Conservation (phyloP, 2,113 vertebrate species). For the Tragelaphus scriptus region DNA sequence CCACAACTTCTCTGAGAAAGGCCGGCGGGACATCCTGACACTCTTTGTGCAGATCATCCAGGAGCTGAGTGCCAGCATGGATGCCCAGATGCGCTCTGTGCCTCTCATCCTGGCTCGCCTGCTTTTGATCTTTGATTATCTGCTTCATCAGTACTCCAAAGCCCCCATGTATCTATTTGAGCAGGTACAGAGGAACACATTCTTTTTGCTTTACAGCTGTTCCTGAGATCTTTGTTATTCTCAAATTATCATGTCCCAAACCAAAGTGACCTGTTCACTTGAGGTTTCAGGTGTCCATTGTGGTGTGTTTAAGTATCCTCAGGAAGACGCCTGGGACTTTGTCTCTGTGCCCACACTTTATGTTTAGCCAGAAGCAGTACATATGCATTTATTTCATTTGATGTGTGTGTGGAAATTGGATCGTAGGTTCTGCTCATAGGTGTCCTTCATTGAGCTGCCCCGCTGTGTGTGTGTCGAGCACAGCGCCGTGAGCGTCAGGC, state of each 20-base stretch:
- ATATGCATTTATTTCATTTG: background rate
- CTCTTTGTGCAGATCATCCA: conserved; percentile 90
- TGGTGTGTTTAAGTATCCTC: background rate
- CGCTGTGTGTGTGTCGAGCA: background rate
- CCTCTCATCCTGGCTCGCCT: conserved; percentile 92
- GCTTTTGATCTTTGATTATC: conserved; percentile 93
- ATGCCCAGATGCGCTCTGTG: conserved; percentile 87
- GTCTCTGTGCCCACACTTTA: background rate
- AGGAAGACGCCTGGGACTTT: background rate
- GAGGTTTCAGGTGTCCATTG: background rate
- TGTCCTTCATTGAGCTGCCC: background rate
- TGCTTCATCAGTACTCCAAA: conserved; percentile 96
- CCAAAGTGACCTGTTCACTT: background rate
- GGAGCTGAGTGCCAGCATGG: conserved; percentile 87
- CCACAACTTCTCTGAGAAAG: conserved; percentile 93
- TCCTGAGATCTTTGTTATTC: background rate
- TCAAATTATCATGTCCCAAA: background rate
- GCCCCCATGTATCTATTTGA: conserved; percentile 93
- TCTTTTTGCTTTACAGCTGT: background rate
- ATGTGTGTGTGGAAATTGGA: background rate
- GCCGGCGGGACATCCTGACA: conserved; percentile 85
- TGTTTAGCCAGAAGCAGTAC: background rate
- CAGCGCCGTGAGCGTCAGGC: background rate
- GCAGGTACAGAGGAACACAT: conserved; percentile 81
- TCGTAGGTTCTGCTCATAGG: background rate